These are phyloP conservation scores for Lanius ludovicianus DNA, from an alignment of 2,113 vertebrate species.

Conservation along the genomic window DNA sequence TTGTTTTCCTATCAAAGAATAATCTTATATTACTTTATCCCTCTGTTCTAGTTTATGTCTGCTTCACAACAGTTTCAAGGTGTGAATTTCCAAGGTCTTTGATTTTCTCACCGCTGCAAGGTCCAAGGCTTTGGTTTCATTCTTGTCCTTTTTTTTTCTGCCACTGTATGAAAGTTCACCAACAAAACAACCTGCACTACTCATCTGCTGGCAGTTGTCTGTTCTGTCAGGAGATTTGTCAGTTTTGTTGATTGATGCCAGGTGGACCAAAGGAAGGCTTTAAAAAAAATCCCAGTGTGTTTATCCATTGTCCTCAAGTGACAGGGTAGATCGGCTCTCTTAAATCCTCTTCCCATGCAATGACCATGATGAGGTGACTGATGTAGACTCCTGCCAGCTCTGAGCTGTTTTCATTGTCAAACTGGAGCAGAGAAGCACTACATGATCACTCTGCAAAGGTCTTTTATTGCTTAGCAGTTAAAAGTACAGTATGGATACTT, in stretches of 20 bases:
- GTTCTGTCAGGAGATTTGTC: slow-evolving; percentile 51
- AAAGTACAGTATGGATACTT: background rate
- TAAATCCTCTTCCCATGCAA: slow-evolving; percentile 47
- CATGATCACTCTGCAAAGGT: background rate
- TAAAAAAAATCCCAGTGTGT: slow-evolving; percentile 12
- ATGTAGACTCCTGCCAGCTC: slow-evolving; percentile 45
- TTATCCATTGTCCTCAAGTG: slow-evolving; percentile 52
- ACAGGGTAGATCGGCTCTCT: slow-evolving; percentile 41
- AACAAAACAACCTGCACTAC: background rate
- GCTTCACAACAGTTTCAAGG: background rate
- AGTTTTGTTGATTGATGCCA: slow-evolving; percentile 62
- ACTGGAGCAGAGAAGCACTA: background rate
- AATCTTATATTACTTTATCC: background rate
- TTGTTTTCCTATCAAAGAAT: slow-evolving; percentile 9
- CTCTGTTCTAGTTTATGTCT: background rate
- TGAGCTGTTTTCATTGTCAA: slow-evolving; percentile 41
- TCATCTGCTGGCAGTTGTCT: background rate
- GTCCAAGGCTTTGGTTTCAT: background rate
- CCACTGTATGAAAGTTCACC: background rate
- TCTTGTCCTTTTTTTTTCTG: background rate
- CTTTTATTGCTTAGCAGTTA: background rate
- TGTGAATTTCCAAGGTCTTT: background rate
- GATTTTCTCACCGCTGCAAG: background rate
- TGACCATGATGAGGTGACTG: slow-evolving; percentile 44
- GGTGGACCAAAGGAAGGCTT: slow-evolving; percentile 51